Evolutionary conservation across 2,113 vertebrate species (phyloP), one percentile per base, ranked within the genome.

Genomic region (Cinclus cinclus): DNA sequence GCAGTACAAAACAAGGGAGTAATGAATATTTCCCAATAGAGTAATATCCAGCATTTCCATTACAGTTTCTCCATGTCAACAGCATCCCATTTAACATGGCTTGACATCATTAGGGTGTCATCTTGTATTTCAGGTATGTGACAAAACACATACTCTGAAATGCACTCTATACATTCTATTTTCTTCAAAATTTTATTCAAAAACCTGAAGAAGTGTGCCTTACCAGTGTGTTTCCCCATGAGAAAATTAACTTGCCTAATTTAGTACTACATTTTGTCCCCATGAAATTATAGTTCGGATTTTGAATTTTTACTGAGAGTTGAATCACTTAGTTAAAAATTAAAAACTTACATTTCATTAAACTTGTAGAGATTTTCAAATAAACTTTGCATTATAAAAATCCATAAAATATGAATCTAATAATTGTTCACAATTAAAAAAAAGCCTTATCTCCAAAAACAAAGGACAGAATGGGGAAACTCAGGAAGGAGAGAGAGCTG

Each of bases 391-490:
- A 64, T 50, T 42, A 67, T 31, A 79, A 87, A 91, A 83, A 25
- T 11, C 2, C 67, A 44, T 74, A n/a, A 46, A 88, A 39, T 58
- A 42, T 3, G 0, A 62, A 41, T 50, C 13, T 59, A 69, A 35
- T 30, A 92, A 64, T 63, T 86, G 60, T 37, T 83, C 25, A 71
- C 68, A 59, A 83, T 85, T 1, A 90, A 93, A 93, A 83, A 77
- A 94, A 77, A 85, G 78, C n/a, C 22, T 77, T 70, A 60, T 70
- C 64, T 87, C n/a, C 77, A 77, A 52, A 49, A 77, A 50, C 39
- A 92, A 92, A 92, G 64, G 35, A 31, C 52, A 56, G 63, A 90
- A 79, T 9, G 8, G 17, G 74, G 46, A 85, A 92, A 69, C 15
- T 90, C 30, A 3, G 53, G 64, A 90, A 89, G 90, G 63, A 90